Conservation (phyloP, 2,113 vertebrate species). For the Oncorhynchus mykiss region DNA sequence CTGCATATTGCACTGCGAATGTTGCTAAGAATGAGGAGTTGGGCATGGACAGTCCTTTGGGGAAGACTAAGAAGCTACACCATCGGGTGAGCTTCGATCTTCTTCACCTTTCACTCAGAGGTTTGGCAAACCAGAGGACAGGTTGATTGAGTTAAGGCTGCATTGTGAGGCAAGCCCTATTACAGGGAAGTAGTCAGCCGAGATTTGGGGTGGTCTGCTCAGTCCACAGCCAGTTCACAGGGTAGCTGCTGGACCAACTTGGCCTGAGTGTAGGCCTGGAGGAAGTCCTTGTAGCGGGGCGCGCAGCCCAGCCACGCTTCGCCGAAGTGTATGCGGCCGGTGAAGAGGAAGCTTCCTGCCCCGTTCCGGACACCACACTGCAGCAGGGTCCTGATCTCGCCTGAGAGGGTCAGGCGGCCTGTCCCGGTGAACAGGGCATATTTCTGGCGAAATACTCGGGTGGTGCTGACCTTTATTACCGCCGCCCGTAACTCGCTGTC, state of each 20-base stretch:
- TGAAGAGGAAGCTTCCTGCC: slow-evolving; percentile 88
- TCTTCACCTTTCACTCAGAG: neutral
- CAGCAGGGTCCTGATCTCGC: slow-evolving; percentile 81
- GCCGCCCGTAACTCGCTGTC: slow-evolving; percentile 79
- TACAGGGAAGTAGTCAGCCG: slow-evolving; percentile 21
- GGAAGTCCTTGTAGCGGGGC: slow-evolving; percentile 87
- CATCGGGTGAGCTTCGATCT: slow-evolving; percentile 30
- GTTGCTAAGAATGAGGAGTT: slow-evolving; percentile 3
- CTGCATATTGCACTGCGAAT: slow-evolving; percentile 63
- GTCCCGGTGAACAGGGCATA: slow-evolving; percentile 75
- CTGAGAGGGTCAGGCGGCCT: slow-evolving; percentile 52
- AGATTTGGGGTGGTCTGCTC: slow-evolving; percentile 49
- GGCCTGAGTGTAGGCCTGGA: slow-evolving; percentile 76
- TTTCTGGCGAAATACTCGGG: slow-evolving; percentile 84
- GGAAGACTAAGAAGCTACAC: slow-evolving; percentile 18
- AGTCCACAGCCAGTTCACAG: slow-evolving; percentile 83
- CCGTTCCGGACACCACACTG: slow-evolving; percentile 82
- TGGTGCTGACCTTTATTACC: slow-evolving; percentile 80
- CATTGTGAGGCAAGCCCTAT: slow-evolving; percentile 22
- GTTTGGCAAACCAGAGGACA: slow-evolving; percentile 5
- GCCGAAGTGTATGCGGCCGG: slow-evolving; percentile 83
- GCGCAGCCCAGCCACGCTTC: slow-evolving; percentile 93
- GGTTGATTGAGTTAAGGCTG: slow-evolving; percentile 28
- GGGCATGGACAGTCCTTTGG: slow-evolving; percentile 3
- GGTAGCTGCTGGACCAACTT: slow-evolving; percentile 76